These are phyloP conservation scores for Calonectris borealis DNA, from an alignment of 2,113 vertebrate genomes.

Conservation along the genomic window DNA sequence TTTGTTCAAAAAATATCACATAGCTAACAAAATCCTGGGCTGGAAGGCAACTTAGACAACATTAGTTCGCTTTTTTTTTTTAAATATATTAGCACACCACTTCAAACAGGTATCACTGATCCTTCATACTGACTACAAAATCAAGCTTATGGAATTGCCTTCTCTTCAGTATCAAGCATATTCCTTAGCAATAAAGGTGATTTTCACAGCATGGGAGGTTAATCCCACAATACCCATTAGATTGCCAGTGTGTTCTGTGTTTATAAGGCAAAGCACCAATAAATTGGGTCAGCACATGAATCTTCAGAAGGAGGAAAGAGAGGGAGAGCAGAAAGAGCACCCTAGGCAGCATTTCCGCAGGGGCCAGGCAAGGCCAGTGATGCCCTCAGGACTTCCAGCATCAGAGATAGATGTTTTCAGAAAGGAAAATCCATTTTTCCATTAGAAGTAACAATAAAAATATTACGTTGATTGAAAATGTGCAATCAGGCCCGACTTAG, in stretches of 20 bases:
- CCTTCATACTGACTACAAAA: neutral
- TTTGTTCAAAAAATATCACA: neutral
- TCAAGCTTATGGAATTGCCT: neutral
- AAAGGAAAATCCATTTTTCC: slow-evolving; percentile 35
- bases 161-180: neutral
- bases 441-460: slow-evolving; percentile 37
- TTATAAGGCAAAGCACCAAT: neutral
- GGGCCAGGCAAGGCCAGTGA: neutral
- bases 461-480: slow-evolving; percentile 21
- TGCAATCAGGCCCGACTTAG: slow-evolving; percentile 32
- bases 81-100: neutral
- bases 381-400: neutral
- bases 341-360: neutral
- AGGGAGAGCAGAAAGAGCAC: neutral
- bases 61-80: neutral
- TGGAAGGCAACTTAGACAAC: neutral
- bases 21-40: neutral
- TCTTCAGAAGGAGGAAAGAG: neutral
- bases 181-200: neutral
- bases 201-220: neutral
- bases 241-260: neutral
- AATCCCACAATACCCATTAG: neutral
- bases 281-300: slow-evolving; percentile 6
- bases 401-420: neutral
- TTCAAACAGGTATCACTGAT: neutral